phyloP scores from a whole-genome alignment of 2,113 vertebrate genomes.

The Bubo bubo region DNA sequence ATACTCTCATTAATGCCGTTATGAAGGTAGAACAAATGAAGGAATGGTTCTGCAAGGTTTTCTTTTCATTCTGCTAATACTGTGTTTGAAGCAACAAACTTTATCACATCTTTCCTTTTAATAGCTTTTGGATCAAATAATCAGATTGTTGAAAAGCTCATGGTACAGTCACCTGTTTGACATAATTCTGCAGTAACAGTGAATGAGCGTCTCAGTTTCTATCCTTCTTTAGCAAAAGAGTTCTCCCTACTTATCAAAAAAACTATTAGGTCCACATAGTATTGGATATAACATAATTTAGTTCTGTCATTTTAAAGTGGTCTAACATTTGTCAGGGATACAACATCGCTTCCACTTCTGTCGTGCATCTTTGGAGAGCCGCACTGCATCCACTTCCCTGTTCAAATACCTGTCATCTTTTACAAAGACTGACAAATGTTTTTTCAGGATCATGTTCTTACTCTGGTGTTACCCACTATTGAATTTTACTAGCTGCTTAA shows the following conservation, averaged over 20 bases:
- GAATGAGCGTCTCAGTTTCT: constrained; percentile 48
- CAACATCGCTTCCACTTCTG: constrained; percentile 33
- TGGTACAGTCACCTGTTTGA: background rate
- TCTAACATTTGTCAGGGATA: constrained; percentile 69
- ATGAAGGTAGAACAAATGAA: background rate
- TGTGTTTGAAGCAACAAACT: background rate
- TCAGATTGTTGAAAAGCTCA: background rate
- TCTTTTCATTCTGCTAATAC: background rate
- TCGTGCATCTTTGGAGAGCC: constrained; percentile 61
- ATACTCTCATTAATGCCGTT: background rate
- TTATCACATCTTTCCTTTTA: background rate
- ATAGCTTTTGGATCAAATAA: background rate
- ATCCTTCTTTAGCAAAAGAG: constrained; percentile 17
- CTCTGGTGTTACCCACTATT: constrained; percentile 48
- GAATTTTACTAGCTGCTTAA: constrained; percentile 64
- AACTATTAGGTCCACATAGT: background rate
- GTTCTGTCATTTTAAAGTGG: constrained; percentile 73
- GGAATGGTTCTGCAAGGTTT: background rate
- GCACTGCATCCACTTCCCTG: constrained; percentile 59
- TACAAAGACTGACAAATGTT: constrained; percentile 76
- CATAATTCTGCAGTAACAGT: constrained; percentile 53
- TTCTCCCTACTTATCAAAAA: constrained; percentile 47
- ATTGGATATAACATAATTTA: constrained; percentile 64
- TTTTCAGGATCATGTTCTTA: constrained; percentile 72
- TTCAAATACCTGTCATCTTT: constrained; percentile 77